phyloP scores from a whole-genome alignment of 2,888 invertebrate species.

The Acleris literana region DNA sequence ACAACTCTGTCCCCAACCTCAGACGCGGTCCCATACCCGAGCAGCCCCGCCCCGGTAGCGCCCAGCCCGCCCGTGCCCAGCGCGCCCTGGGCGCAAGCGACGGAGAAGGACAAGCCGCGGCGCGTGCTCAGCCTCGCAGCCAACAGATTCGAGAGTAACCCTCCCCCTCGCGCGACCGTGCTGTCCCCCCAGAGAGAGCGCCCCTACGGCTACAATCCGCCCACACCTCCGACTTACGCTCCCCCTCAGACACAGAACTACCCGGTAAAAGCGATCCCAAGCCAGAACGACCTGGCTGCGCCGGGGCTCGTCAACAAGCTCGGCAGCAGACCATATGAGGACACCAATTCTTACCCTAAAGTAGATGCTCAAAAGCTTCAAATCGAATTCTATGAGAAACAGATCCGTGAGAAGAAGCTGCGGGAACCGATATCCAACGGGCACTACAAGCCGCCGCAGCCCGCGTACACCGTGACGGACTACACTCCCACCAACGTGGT shows the following conservation, averaged over 20 bases:
- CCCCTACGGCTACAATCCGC: conserved; percentile 50
- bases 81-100: conserved; percentile 74
- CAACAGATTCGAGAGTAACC: conserved; percentile 78
- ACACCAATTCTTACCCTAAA: conserved; percentile 48
- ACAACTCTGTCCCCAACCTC: conserved; percentile 57
- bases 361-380: conserved; percentile 74
- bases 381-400: conserved; percentile 79
- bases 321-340: conserved; percentile 51
- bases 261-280: conserved; percentile 67
- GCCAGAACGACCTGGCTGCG: conserved; percentile 69
- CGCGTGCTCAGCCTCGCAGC: conserved; percentile 80
- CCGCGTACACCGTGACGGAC: conserved; percentile 76
- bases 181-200: conserved; percentile 49
- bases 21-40: conserved; percentile 52
- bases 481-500: conserved; percentile 70
- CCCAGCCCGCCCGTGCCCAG: conserved; percentile 48
- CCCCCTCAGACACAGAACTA: conserved; percentile 54
- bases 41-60: conserved; percentile 47
- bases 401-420: conserved; percentile 70
- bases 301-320: conserved; percentile 71
- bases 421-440: conserved; percentile 54
- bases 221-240: conserved; percentile 56
- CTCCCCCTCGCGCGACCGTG: conserved; percentile 38
- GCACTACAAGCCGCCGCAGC: conserved; percentile 47
- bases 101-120: conserved; percentile 67